A percentile compares a stretch with the other conserved stretches of the same genome.
phyloP scores from a whole-genome alignment of 2,113 vertebrate genomes.

The Diadophis punctatus region DNA sequence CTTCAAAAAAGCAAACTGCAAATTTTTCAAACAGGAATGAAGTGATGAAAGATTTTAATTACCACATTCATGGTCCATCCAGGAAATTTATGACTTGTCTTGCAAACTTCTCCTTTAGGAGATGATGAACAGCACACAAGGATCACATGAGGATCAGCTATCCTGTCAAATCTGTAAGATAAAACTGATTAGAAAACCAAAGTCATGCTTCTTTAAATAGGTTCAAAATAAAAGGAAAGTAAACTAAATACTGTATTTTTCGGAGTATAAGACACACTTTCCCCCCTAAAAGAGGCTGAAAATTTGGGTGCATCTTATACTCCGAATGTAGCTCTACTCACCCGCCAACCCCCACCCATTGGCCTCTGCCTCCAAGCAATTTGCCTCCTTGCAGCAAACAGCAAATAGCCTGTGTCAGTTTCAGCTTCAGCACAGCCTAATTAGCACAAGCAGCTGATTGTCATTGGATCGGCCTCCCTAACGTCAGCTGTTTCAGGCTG shows the following conservation, averaged over 20 bases:
- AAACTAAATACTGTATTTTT: background rate
- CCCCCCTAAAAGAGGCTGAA: too few species aligned
- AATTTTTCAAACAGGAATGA: background rate
- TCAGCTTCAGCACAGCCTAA: too few species aligned
- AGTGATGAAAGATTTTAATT: background rate
- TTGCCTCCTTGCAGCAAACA: too few species aligned
- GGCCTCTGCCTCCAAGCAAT: too few species aligned
- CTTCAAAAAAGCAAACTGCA: background rate
- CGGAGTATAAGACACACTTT: too few species aligned
- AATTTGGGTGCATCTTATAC: too few species aligned
- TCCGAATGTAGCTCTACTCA: too few species aligned
- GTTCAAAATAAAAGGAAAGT: background rate
- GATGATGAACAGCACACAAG: background rate
- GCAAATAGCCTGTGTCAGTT: too few species aligned
- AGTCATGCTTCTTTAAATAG: background rate
- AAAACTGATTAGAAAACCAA: background rate
- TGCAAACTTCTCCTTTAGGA: background rate
- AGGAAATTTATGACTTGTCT: background rate
- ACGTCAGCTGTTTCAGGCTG: too few species aligned
- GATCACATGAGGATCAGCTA: background rate
- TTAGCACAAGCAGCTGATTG: too few species aligned
- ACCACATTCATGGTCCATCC: background rate
- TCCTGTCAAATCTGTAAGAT: background rate
- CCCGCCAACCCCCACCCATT: too few species aligned
- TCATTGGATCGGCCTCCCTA: too few species aligned